Percentiles rank a stretch among this genome's conserved stretches.
phyloP scores from a whole-genome alignment of 2,888 invertebrate genomes.

The Ceraclea dissimilis region DNA sequence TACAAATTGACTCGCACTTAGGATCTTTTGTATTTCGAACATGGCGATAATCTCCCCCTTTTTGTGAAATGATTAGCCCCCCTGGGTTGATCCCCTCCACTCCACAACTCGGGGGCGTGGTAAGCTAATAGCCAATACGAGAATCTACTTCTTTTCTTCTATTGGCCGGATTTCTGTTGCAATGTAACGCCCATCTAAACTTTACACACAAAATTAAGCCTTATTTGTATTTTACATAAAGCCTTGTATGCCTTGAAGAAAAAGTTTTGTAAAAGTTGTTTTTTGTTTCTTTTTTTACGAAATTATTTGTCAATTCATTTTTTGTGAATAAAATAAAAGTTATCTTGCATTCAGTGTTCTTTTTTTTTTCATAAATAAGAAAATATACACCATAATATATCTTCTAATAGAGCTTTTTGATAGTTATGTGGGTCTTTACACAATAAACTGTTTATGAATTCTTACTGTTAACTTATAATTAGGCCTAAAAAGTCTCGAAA shows the following conservation, averaged over 20 bases:
- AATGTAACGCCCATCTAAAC: constrained; percentile 41
- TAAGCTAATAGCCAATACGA: constrained; percentile 53
- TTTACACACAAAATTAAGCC: constrained; percentile 31
- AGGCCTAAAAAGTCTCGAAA: too few relatives aligned
- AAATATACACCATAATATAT: too few relatives aligned
- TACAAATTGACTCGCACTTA: background rate
- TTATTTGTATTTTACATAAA: constrained; percentile 21
- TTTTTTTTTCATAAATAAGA: too few relatives aligned
- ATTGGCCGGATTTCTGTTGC: constrained; percentile 55
- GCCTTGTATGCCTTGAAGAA: constrained; percentile 2
- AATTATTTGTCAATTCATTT: too few relatives aligned
- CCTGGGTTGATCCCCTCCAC: constrained; percentile 25
- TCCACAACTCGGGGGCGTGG: constrained; percentile 33
- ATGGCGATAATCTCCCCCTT: background rate
- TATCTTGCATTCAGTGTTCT: too few relatives aligned
- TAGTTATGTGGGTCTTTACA: too few relatives aligned
- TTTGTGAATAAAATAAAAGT: too few relatives aligned
- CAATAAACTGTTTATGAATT: too few relatives aligned
- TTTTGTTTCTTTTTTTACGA: background rate
- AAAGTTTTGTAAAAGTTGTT: background rate
- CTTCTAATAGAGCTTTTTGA: too few relatives aligned
- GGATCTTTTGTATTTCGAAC: background rate
- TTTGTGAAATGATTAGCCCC: constrained; percentile 25
- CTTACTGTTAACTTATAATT: too few relatives aligned
- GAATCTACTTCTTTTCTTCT: constrained; percentile 51